Evolutionary conservation across 2,797 vertebrate species (phyloP), one percentile per base, ranked within the genome.

Genomic region (Myoxocephalus aenaeus): DNA sequence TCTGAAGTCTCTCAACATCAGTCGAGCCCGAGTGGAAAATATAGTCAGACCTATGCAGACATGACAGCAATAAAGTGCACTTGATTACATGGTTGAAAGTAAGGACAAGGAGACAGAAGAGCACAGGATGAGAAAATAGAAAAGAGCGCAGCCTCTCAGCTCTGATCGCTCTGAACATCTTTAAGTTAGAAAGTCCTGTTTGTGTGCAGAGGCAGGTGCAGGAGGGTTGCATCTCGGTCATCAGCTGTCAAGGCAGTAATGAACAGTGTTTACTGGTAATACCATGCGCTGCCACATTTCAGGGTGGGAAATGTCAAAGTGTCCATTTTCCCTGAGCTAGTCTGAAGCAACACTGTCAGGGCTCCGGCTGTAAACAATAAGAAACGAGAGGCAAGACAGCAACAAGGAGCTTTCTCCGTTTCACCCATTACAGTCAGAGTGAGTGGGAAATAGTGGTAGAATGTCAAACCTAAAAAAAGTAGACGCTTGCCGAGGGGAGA

Each of bases 271-370:
- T 92, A 92, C 91, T 86, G 84, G 84, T 89, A 87, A 89, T 86
- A 89, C 85, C 75, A 70, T 70, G 79, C 34, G 42, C 78, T 82
- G 81, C 81, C 74, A 81, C 80, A 84, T 89, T 85, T 89, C 86
- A 80, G 85, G 80, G 79, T 89, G 81, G 71, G 85, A 91, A 92
- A 90, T 92, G 90, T 92, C 90, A 91, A 91, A 82, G 79, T 90
- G 88, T 92, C 86, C 80, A 88, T 85, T 91, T 90, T 80, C 73
- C 54, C 70, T 14, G 22, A 77, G 78, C 83, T 36, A 70, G 69
- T 88, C 84, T 69, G 81, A 81, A 83, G 72, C 74, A 86, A 81
- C 72, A 81, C 87, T 87, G 90, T 82, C 82, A 88, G 59, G 65
- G 58, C 73, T 78, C 72, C 5, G n/a, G 75, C 84, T 74, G 76